Conservation (phyloP, 1,140 invertebrate genomes). For the Andricus grossulariae region DNA sequence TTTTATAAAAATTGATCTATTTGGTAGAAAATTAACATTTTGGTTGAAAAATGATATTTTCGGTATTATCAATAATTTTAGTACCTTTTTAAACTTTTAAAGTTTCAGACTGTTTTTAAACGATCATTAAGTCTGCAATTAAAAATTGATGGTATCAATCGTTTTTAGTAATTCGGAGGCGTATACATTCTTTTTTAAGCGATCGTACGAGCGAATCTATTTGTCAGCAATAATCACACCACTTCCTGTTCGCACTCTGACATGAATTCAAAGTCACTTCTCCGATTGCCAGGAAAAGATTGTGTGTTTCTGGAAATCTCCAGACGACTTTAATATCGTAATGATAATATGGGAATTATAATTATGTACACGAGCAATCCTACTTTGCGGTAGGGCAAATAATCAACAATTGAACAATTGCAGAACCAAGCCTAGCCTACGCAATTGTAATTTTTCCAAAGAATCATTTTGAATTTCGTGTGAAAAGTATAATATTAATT, state of each 20-base stretch:
- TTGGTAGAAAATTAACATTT: too few relatives aligned
- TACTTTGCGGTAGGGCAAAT: conserved; percentile 1
- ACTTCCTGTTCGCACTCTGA: conserved; percentile 13
- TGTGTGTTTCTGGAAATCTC: conserved; percentile 22
- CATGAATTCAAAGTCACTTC: conserved; percentile 10
- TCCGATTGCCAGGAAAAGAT: conserved; percentile 30
- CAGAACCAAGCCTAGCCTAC: not conserved
- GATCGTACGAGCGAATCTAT: conserved; percentile 17
- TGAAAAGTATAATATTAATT: conserved; percentile 1
- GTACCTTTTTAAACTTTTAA: too few relatives aligned
- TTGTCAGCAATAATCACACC: conserved; percentile 30
- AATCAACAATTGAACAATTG: not conserved
- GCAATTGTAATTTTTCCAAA: not conserved
- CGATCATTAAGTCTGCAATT: not conserved
- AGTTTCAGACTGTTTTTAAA: not conserved
- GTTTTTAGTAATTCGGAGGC: not conserved
- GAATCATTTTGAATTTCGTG: not conserved
- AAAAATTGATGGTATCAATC: not conserved
- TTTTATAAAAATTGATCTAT: too few relatives aligned
- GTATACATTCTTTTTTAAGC: conserved; percentile 26
- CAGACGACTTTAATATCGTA: conserved; percentile 15
- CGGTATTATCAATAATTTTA: too few relatives aligned
- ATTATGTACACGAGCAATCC: not conserved
- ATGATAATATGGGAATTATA: conserved; percentile 12
- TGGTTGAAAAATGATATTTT: too few relatives aligned